These are phyloP conservation scores for Pluvialis apricaria DNA, from an alignment of 2,113 vertebrate species.

Conservation along the genomic window DNA sequence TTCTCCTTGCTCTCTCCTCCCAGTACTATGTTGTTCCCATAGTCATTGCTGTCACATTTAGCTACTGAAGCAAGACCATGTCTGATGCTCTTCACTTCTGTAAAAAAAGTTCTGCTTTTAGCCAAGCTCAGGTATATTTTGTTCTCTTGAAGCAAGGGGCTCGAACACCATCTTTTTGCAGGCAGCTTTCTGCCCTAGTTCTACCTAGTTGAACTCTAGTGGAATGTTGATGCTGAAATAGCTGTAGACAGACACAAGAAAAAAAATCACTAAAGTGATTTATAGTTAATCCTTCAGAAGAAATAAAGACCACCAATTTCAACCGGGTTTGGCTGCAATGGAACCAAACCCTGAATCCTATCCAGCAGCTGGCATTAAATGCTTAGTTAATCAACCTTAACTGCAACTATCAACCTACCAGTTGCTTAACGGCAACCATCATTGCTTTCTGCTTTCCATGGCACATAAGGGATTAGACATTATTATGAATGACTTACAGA, in stretches of 20 bases:
- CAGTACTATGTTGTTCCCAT: background rate
- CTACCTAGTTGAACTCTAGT: background rate
- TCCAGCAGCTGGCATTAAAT: background rate
- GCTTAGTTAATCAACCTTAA: background rate
- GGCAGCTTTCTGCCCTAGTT: background rate
- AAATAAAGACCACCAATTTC: background rate
- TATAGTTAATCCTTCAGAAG: background rate
- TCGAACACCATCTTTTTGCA: rapidly evolving
- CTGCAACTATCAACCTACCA: background rate
- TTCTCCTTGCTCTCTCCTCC: background rate
- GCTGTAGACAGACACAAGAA: background rate
- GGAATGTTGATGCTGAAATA: background rate
- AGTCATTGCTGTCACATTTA: background rate
- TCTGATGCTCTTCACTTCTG: background rate
- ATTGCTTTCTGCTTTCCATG: background rate
- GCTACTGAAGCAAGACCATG: background rate
- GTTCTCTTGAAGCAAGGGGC: background rate
- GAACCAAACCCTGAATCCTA: background rate
- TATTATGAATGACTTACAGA: background rate
- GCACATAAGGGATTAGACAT: background rate
- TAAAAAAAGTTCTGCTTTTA: background rate
- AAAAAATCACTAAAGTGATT: background rate
- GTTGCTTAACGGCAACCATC: background rate
- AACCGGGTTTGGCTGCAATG: background rate
- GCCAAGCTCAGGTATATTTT: background rate